Evolutionary conservation across 1,140 invertebrate species (phyloP), one percentile per base, ranked within the genome.

Genomic region (Aphelinus certus): DNA sequence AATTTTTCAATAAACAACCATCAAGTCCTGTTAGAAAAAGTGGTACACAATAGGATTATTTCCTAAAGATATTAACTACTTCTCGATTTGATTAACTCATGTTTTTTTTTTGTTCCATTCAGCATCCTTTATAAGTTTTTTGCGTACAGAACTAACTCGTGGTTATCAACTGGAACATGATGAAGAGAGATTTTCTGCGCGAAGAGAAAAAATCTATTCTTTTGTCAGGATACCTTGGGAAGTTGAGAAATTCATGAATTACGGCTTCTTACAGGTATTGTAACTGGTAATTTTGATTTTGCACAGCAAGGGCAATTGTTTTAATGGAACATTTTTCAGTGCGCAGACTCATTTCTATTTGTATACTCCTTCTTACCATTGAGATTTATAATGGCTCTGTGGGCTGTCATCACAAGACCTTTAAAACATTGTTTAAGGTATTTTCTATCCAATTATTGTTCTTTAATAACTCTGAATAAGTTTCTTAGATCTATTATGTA

Each of bases 271-370:
- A 83, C 95, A 95, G 87, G 89, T 90, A 77, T 69, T 49, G 45
- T 75, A 56, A 56, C 64, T 67, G 49, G 63, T 63, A 45, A 71
- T 43, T 51, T 9, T 64, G 56, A 64, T 51, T 63, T 43, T 46
- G 0, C 5, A 9, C 51, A 53, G 3, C 53, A 42, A n/a, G 46
- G 45, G 48, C 74, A 71, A 51, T 61, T 53, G 58, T 76, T 68
- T 71, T 69, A 26, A 26, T 26, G 26, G 26, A 26, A 26, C 26
- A 76, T 82, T 51, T 87, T 86, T 46, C 90, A 95, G 88, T 99
- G 98, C 89, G 93, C 96, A n/a, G 98, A 99, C 89, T 97, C 97
- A 46, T 98, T 99, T 87, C 90, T 99, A 61, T 99, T 97, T 90
- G 93, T 99, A 56, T 98, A 98, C 84, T 99, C 98, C 67, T 98